Evolutionary conservation across 2,113 vertebrate genomes (phyloP).

Genomic region (Australoheros scitulus): DNA sequence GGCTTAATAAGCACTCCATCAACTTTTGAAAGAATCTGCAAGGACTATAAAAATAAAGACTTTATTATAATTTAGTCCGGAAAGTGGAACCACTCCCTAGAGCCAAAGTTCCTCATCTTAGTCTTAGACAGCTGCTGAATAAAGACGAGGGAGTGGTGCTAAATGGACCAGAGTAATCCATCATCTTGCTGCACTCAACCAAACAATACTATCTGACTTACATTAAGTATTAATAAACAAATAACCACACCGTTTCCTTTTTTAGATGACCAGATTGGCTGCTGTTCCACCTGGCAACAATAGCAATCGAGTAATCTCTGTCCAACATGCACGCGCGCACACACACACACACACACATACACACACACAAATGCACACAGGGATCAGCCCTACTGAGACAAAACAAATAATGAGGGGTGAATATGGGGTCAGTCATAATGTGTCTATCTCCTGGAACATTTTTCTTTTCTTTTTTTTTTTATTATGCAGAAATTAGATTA

Average conservation of each 20-base stretch:
- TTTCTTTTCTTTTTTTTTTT: not conserved
- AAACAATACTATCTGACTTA: slow-evolving; percentile 39
- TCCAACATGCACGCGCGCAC: not conserved
- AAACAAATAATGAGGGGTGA: slow-evolving; percentile 31
- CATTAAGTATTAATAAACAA: slow-evolving; percentile 35
- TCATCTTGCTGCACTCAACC: slow-evolving; percentile 15
- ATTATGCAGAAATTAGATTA: slow-evolving; percentile 34
- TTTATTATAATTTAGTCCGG: not conserved
- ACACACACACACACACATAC: not conserved
- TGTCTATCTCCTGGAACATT: slow-evolving; percentile 15
- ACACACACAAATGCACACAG: not conserved
- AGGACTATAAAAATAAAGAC: slow-evolving; percentile 25
- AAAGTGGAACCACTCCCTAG: slow-evolving; percentile 28
- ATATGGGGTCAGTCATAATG: slow-evolving; percentile 21
- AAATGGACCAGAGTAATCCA: slow-evolving; percentile 12
- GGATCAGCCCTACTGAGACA: not conserved
- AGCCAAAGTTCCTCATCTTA: slow-evolving; percentile 3
- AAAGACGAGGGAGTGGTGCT: slow-evolving; percentile 31
- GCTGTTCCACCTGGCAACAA: slow-evolving; percentile 11
- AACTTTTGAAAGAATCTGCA: slow-evolving; percentile 10
- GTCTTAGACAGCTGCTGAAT: slow-evolving; percentile 3
- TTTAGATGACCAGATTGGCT: slow-evolving; percentile 21
- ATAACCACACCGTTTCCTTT: slow-evolving; percentile 28
- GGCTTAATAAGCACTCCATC: not conserved
- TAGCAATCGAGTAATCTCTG: slow-evolving; percentile 19